Conservation (phyloP, 2,113 vertebrate species). For the Boulengeromyrus knoepffleri region DNA sequence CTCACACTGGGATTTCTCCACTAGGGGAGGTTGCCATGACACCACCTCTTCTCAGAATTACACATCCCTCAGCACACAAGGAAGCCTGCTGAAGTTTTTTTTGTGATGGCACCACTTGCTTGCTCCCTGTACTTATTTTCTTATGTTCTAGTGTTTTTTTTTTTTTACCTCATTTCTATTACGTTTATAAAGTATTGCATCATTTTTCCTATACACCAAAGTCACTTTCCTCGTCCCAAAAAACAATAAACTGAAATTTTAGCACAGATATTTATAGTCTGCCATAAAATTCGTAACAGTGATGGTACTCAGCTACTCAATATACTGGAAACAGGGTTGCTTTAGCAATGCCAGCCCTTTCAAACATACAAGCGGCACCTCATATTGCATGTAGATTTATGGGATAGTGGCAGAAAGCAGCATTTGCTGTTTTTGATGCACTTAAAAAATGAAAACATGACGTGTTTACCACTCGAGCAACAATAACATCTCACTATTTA, state of each 20-base stretch:
- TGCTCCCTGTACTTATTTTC: neutral
- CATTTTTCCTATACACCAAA: neutral
- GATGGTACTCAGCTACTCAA: neutral
- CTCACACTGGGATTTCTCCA: neutral
- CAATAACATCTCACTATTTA: neutral
- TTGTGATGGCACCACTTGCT: neutral
- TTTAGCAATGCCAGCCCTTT: neutral
- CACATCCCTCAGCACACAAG: neutral
- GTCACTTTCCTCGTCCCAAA: neutral
- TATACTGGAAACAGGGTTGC: neutral
- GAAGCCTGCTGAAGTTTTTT: neutral
- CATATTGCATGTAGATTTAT: neutral
- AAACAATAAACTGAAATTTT: neutral
- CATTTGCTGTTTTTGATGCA: neutral
- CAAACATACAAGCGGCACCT: neutral
- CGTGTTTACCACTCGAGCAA: neutral
- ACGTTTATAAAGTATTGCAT: neutral
- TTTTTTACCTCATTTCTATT: neutral
- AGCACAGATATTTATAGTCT: neutral
- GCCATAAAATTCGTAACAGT: neutral
- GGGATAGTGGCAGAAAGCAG: neutral
- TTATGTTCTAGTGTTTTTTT: neutral
- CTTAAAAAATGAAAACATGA: neutral
- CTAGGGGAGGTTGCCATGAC: neutral
- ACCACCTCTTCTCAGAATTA: constrained; percentile 8